Percentiles rank a stretch among this genome's conserved stretches.
These are phyloP conservation scores for Laupala kohalensis DNA, from an alignment of 1,140 invertebrate genomes.

Conservation along the genomic window DNA sequence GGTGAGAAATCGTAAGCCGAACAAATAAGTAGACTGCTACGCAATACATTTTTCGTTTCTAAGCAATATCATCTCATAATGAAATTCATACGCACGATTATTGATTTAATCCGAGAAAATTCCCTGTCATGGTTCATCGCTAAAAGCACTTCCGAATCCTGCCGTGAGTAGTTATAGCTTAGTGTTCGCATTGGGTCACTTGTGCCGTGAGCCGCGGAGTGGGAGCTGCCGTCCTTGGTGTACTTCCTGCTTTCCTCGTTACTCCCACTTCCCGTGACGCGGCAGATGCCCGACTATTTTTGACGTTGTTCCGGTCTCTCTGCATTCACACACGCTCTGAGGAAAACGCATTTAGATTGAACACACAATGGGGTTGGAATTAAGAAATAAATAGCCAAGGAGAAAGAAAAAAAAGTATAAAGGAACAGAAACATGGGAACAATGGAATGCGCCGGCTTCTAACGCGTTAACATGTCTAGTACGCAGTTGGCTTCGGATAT, in stretches of 20 bases:
- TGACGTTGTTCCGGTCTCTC: neutral
- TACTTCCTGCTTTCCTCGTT: neutral
- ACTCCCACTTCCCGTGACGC: neutral
- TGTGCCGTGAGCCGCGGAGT: no score
- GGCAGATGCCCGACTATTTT: neutral
- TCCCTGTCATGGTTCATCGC: no score
- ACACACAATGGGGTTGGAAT: neutral
- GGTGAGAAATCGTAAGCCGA: no score
- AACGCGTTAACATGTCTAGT: neutral
- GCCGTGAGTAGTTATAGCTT: no score
- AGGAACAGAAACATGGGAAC: neutral
- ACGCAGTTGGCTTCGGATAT: neutral
- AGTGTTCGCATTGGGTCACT: no score
- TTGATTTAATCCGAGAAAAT: no score
- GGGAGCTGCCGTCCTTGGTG: neutral
- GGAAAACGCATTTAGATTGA: neutral
- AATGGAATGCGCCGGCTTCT: neutral
- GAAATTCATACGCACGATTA: no score
- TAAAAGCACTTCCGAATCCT: no score
- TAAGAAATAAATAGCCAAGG: neutral
- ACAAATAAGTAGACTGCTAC: no score
- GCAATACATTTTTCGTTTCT: no score
- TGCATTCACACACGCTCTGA: neutral
- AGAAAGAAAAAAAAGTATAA: neutral
- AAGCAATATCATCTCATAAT: no score